Evolutionary conservation across 2,888 invertebrate species (phyloP), one percentile per base, ranked within the genome.

Genomic region (Xiphydria camelus): DNA sequence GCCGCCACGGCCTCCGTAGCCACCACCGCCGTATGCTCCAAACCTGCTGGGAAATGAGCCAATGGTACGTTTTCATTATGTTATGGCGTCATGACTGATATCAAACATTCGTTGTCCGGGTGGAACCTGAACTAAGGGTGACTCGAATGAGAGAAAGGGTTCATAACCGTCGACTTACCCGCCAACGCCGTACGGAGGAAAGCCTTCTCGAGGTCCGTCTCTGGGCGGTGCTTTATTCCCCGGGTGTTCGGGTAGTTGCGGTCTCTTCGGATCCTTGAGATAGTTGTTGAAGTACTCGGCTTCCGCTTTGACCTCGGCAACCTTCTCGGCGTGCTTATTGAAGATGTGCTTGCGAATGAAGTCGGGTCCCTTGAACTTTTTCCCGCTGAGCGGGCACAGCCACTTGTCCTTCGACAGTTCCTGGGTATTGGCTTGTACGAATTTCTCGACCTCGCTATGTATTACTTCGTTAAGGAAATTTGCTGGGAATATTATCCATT

Each of bases 251-350:
- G 94, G 90, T 59, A 96, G 81, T 77, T 93, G 91, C 5, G 98
- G 98, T 34, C 98, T 83, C 63, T 95, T 94, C 3, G 94, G 89
- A 79, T 99, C 99, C 59, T 87, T 84, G 62, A 90, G 78, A 79
- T 97, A 99, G 76, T 96, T 96, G 78, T 99, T 99, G 79, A 97
- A 99, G 77, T 94, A 99, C 64, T 93, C 86, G 44, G 96, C 97
- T 79, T 98, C 97, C 66, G 94, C 92, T 55, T 91, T 91, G 1
- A 97, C 97, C 77, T 98, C 97, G 25, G 97, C 94, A 31, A 99
- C 88, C 78, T 97, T 98, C 68, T 99, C 98, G 0, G 77, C 88
- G 68, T 99, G 98, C 70, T 99, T 99, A 75, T 97, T 97, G 70
- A 94, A 91, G 55, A 99, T 95, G 74, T 99, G 99, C 73, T 99